Percentiles rank a stretch among this genome's conserved stretches.
Evolutionary conservation across 1,140 invertebrate genomes (phyloP).

Genomic region (Trichoplusia ni): DNA sequence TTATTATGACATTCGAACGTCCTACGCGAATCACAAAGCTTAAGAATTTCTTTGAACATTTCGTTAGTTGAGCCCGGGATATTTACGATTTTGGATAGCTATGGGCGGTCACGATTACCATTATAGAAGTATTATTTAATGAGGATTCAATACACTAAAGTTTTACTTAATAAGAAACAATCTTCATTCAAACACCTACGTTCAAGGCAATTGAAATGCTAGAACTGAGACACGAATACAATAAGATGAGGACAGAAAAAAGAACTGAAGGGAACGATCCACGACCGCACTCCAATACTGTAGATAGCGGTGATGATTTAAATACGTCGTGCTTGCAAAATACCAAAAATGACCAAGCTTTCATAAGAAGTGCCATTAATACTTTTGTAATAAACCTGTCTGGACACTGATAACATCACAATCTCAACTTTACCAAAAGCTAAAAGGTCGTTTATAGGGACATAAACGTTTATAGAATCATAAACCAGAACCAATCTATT

Average conservation of each 20-base stretch:
- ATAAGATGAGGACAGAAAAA: background rate
- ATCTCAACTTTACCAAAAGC: constrained; percentile 65
- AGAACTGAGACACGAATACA: background rate
- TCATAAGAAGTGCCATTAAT: constrained; percentile 52
- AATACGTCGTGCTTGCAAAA: constrained; percentile 40
- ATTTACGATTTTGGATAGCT: constrained; percentile 51
- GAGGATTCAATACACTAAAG: constrained; percentile 42
- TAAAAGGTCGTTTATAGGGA: constrained; percentile 76
- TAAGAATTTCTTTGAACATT: constrained; percentile 47
- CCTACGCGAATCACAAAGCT: constrained; percentile 51
- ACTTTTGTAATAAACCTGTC: constrained; percentile 70
- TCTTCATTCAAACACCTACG: constrained; percentile 30
- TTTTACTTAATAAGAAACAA: constrained; percentile 29
- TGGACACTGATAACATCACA: constrained; percentile 68
- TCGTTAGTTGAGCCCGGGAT: constrained; percentile 38
- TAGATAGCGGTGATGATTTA: constrained; percentile 16
- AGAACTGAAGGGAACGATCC: background rate
- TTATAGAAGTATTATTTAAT: constrained; percentile 44
- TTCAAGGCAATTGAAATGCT: background rate
- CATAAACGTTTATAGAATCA: constrained; percentile 81
- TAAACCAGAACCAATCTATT: constrained; percentile 78
- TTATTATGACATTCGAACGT: constrained; percentile 51
- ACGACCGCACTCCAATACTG: background rate
- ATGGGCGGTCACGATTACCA: constrained; percentile 48
- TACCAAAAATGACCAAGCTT: constrained; percentile 26